Evolutionary conservation across 2,113 vertebrate species (phyloP).

Genomic region (Canis aureus): DNA sequence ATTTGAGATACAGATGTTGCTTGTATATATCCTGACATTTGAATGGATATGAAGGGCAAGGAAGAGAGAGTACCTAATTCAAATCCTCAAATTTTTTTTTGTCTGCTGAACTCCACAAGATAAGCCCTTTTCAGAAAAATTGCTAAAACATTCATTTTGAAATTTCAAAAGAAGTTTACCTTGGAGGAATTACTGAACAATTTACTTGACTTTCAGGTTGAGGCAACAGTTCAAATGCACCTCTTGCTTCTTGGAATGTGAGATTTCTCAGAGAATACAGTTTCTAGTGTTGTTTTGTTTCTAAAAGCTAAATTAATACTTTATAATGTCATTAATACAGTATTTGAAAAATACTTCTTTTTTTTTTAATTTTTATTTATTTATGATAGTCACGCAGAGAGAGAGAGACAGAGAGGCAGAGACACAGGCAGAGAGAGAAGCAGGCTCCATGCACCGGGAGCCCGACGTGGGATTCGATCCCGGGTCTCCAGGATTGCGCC

Average conservation of each 20-base stretch:
- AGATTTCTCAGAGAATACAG: neutral
- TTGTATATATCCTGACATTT: neutral
- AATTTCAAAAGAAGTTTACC: slow-evolving; percentile 12
- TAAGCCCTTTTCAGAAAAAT: neutral
- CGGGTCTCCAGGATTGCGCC: too few species aligned
- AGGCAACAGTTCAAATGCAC: neutral
- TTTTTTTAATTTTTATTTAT: too few species aligned
- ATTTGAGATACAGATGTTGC: neutral
- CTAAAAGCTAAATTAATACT: neutral
- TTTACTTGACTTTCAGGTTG: neutral
- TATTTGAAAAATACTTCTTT: neutral
- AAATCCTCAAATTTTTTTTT: neutral
- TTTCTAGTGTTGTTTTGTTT: neutral
- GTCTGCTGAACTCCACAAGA: neutral
- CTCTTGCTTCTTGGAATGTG: neutral
- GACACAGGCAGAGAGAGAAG: too few species aligned
- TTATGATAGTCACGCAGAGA: too few species aligned
- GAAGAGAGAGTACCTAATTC: neutral
- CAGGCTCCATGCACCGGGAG: too few species aligned
- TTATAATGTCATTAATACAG: neutral
- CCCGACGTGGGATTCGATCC: too few species aligned
- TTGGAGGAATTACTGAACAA: neutral
- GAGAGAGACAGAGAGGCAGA: too few species aligned
- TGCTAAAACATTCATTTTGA: neutral
- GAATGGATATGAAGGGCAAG: neutral